phyloP scores from a whole-genome alignment of 2,888 invertebrate genomes.

The Polyploca ridens region DNA sequence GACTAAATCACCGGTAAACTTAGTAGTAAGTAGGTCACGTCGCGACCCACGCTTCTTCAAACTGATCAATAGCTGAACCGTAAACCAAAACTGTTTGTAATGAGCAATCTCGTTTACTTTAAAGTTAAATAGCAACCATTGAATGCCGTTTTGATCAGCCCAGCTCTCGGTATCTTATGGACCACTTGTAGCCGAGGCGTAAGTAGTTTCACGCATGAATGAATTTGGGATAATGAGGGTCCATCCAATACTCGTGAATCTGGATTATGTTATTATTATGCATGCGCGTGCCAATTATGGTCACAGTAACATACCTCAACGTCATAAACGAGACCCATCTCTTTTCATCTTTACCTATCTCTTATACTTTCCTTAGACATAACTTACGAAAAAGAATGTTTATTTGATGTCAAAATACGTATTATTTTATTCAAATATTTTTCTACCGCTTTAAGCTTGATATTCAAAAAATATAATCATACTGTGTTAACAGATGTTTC shows the following conservation, averaged over 20 bases:
- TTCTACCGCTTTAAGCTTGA: neutral
- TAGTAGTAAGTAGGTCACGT: conserved; percentile 41
- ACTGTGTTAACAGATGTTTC: neutral
- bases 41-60: conserved; percentile 38
- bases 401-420: too few species aligned
- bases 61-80: conserved; percentile 32
- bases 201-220: conserved; percentile 14
- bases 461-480: neutral
- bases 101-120: conserved; percentile 12
- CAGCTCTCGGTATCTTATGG: neutral
- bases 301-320: neutral
- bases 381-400: too few species aligned
- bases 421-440: too few species aligned
- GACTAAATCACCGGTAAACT: conserved; percentile 28
- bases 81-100: conserved; percentile 12
- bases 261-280: conserved; percentile 6
- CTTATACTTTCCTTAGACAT: neutral
- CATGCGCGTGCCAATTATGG: conserved; percentile 2
- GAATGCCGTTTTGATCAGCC: neutral
- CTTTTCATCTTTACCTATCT: neutral
- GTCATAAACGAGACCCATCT: neutral
- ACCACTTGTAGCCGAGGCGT: neutral
- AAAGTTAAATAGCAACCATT: neutral
- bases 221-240: conserved; percentile 15
- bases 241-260: neutral